Evolutionary conservation across 1,140 invertebrate genomes (phyloP).

Genomic region (Scylla paramamosain): DNA sequence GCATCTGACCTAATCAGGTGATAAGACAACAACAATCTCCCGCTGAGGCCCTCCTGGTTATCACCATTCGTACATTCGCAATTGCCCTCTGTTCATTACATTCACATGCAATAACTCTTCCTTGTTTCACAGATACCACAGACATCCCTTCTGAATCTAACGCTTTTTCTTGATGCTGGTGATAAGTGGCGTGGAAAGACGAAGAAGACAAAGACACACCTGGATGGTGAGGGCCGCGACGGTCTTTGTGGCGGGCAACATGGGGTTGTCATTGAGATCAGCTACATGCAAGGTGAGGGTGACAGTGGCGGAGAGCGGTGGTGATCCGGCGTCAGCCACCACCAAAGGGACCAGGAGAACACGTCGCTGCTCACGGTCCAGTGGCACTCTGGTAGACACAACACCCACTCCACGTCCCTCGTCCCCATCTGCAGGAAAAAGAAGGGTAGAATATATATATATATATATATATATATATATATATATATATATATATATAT

Average conservation of each 20-base stretch:
- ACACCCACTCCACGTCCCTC: conserved; percentile 57
- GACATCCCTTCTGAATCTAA: too few relatives aligned
- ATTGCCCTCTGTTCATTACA: too few relatives aligned
- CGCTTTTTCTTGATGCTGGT: too few relatives aligned
- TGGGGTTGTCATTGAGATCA: conserved; percentile 65
- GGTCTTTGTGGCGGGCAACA: conserved; percentile 61
- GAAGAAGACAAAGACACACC: not conserved
- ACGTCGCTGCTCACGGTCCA: conserved; percentile 62
- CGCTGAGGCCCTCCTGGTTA: too few relatives aligned
- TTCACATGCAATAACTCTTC: too few relatives aligned
- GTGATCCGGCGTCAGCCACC: conserved; percentile 47
- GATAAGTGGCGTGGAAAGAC: too few relatives aligned
- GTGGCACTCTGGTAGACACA: not conserved
- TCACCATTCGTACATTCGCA: too few relatives aligned
- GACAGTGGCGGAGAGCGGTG: conserved; percentile 45
- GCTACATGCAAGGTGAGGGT: conserved; percentile 64
- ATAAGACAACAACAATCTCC: too few relatives aligned
- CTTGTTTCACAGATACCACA: too few relatives aligned
- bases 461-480: conserved; percentile 6
- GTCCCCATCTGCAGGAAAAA: conserved; percentile 39
- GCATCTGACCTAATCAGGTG: too few relatives aligned
- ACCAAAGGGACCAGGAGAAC: conserved; percentile 58
- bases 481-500: not conserved
- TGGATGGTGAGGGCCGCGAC: conserved; percentile 49
- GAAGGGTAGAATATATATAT: too few relatives aligned